Base-by-base conservation (phyloP, 2,113 vertebrate species). In the Nycticryphes semicollaris region DNA sequence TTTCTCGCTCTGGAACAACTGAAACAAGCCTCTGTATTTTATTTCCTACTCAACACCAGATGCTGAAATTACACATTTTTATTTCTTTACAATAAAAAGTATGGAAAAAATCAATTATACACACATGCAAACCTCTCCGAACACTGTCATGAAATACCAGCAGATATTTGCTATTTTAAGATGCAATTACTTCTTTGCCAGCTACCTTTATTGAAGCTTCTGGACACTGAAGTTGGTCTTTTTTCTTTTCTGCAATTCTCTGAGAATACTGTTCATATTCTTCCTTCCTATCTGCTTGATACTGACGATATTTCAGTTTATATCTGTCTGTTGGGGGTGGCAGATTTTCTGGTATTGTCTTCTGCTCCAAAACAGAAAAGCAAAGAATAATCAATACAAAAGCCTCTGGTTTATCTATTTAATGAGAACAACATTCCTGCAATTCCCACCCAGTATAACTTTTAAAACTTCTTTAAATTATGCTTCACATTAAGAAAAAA, bases 311-410 rank as follows among this genome's bases (percentile, higher is more conserved):
- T 66, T 98, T 97, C 35, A 50, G 21, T 81, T 97, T 98, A 21
- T 94, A 97, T 86, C 57, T 95, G 12, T 90, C 92, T 68, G 92
- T 77, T 94, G 96, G 90, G 23, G 74, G 53, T 59, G 96, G 93
- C 39, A 98, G 89, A 94, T 97, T 96, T 94, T 98, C 97, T 78
- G 96, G 89, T 90, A 97, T 51, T 78, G 62, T 81, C 60, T 97
- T 96, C 69, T 98, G 73, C 45, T 97, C 85, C 92, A 91, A 85
- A 48, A 92, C 20, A 80, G 69, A 94, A 89, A 75, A 94, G n/a
- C n/a, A 96, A 96, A 84, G 7, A 96, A 47, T 16, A 69, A 94
- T 50, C 62, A 81, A 37, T 41, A 83, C 18, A 50, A 83, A 84
- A 92, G 28, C 30, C 68, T 70, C 39, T 91, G 20, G n/a, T 7